Percentiles rank a stretch among this genome's conserved stretches.
phyloP scores from a whole-genome alignment of 2,888 invertebrate species.

The Carabus problematicus region DNA sequence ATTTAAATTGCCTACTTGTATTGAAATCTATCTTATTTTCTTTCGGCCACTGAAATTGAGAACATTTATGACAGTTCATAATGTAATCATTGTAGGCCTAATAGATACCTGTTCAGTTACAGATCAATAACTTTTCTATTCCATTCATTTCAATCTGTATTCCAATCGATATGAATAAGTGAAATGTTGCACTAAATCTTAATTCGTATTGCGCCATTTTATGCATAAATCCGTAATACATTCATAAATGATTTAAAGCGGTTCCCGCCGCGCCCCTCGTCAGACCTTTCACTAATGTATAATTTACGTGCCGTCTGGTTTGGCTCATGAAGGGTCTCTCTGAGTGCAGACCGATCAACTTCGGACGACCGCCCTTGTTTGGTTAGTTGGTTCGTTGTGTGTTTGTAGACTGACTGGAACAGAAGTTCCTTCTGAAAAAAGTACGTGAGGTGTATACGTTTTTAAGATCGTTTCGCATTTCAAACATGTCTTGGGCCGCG shows the following conservation, averaged over 20 bases:
- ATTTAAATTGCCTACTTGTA: not conserved
- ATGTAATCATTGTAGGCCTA: not conserved
- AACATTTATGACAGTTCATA: not conserved
- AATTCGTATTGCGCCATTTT: conserved; percentile 33
- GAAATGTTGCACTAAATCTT: conserved; percentile 21
- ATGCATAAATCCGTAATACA: conserved; percentile 32
- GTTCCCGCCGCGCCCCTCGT: conserved; percentile 24
- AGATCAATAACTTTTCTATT: not conserved
- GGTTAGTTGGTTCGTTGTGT: no score
- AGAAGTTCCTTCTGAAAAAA: not conserved
- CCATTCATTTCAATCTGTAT: not conserved
- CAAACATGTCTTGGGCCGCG: conserved; percentile 12
- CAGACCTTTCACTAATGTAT: not conserved
- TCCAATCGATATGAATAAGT: no score
- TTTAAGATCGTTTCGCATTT: conserved; percentile 24
- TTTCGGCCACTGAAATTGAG: not conserved
- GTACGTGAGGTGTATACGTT: conserved; percentile 30
- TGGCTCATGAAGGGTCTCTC: no score
- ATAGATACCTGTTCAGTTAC: not conserved
- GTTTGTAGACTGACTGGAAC: conserved; percentile 4
- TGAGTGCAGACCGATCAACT: no score
- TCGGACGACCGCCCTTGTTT: no score
- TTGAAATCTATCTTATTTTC: not conserved
- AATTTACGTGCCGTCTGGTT: conserved; percentile 4
- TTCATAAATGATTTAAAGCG: conserved; percentile 24